Evolutionary conservation across 2,113 vertebrate genomes (phyloP).

Genomic region (Saccopteryx bilineata): DNA sequence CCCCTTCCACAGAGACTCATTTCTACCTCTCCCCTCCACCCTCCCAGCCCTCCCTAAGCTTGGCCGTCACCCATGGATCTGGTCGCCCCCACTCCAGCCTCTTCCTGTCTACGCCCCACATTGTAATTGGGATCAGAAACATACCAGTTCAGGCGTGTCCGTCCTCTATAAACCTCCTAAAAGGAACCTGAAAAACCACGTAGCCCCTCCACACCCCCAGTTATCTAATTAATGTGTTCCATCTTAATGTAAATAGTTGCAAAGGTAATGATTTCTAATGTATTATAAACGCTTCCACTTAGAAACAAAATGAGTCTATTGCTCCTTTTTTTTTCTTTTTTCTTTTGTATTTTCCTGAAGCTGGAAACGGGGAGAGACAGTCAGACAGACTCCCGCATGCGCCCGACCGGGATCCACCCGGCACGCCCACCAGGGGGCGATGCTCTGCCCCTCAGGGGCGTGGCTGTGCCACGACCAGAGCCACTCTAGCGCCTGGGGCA

Average conservation of each 20-base stretch:
- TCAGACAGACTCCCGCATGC: too few relatives aligned
- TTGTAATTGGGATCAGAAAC: neutral
- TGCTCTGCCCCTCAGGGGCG: too few relatives aligned
- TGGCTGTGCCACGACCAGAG: too few relatives aligned
- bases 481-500: too few relatives aligned
- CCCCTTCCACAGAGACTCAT: neutral
- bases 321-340: neutral
- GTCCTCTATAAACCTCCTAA: neutral
- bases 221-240: neutral
- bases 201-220: neutral
- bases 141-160: neutral
- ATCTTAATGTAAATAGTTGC: neutral
- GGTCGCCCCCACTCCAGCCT: neutral
- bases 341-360: too few relatives aligned
- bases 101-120: neutral
- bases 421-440: too few relatives aligned
- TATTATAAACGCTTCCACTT: neutral
- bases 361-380: too few relatives aligned
- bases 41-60: neutral
- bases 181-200: neutral
- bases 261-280: slow-evolving; percentile 8
- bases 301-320: neutral
- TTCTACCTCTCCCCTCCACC: neutral
- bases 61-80: neutral
- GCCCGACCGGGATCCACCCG: too few relatives aligned